These are phyloP conservation scores for Hypanus sabinus DNA, from an alignment of 2,113 vertebrate species.

Conservation along the genomic window DNA sequence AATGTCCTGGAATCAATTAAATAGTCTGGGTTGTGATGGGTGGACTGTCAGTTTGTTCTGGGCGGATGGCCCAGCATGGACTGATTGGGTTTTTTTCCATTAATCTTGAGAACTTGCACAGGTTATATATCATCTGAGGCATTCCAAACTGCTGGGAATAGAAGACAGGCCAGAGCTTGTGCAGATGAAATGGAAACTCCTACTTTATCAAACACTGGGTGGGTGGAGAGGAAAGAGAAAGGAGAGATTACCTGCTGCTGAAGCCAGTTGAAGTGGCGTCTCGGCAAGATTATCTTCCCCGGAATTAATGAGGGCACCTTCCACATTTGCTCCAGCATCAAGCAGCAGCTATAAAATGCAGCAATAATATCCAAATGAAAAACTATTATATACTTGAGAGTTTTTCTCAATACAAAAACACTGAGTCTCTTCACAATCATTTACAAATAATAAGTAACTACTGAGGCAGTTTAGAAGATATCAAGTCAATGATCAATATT, in stretches of 20 bases:
- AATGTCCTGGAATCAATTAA: conserved; percentile 23
- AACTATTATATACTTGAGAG: too few relatives aligned
- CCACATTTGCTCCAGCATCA: conserved; percentile 87
- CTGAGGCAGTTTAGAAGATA: too few relatives aligned
- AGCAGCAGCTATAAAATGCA: conserved; percentile 69
- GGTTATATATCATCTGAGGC: not conserved
- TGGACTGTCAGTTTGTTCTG: not conserved
- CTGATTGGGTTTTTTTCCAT: not conserved
- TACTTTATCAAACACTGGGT: not conserved
- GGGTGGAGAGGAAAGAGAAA: not conserved
- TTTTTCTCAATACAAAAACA: too few relatives aligned
- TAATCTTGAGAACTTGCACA: not conserved
- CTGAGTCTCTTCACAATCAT: too few relatives aligned
- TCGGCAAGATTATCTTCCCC: conserved; percentile 84
- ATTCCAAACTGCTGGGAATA: not conserved
- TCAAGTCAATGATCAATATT: too few relatives aligned
- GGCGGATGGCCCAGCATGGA: not conserved
- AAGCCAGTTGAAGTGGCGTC: conserved; percentile 87
- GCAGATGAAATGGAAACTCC: not conserved
- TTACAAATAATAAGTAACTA: too few relatives aligned
- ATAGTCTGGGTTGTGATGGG: not conserved
- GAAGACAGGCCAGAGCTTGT: not conserved
- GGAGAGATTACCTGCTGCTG: conserved; percentile 78
- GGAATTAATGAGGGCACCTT: conserved; percentile 75
- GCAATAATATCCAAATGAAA: not conserved